A percentile compares a stretch with the other conserved stretches of the same genome.
Evolutionary conservation across 1,140 invertebrate species (phyloP).

Genomic region (Ips typographus): DNA sequence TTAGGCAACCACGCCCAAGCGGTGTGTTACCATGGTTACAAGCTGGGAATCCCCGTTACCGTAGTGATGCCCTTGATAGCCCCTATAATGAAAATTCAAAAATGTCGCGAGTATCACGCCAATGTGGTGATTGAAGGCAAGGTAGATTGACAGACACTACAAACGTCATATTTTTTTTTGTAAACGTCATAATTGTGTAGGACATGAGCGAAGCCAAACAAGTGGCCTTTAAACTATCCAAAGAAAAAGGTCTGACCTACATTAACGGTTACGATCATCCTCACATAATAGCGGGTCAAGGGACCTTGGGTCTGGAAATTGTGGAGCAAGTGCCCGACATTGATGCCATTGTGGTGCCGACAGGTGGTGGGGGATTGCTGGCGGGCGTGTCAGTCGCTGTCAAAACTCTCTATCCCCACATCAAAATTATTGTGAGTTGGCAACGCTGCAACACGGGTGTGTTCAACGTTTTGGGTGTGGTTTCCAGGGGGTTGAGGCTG

Average conservation of each 20-base stretch:
- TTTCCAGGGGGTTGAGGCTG: constrained; percentile 85
- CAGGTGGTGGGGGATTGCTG: constrained; percentile 87
- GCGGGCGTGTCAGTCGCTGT: constrained; percentile 85
- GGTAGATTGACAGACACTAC: not conserved
- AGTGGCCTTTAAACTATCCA: constrained; percentile 72
- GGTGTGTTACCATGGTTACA: constrained; percentile 82
- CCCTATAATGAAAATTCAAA: constrained; percentile 91
- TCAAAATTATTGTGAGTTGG: constrained; percentile 69
- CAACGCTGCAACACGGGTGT: no score
- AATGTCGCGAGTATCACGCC: constrained; percentile 81
- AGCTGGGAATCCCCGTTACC: constrained; percentile 79
- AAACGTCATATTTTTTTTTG: not conserved
- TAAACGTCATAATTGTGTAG: not conserved
- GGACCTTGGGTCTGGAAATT: constrained; percentile 90
- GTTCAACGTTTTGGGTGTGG: constrained; percentile 22
- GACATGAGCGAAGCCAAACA: constrained; percentile 85
- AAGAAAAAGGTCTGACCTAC: constrained; percentile 73
- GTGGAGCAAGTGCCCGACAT: constrained; percentile 78
- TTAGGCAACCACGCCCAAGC: constrained; percentile 91
- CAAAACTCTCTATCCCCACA: constrained; percentile 79
- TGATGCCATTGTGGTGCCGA: constrained; percentile 79
- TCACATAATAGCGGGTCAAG: constrained; percentile 90
- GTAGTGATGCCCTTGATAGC: constrained; percentile 93
- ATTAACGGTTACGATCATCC: constrained; percentile 95
- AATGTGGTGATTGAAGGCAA: constrained; percentile 80